A percentile compares a stretch with the other conserved stretches of the same genome.
phyloP scores from a whole-genome alignment of 2,113 vertebrate species.

The Trichechus manatus region DNA sequence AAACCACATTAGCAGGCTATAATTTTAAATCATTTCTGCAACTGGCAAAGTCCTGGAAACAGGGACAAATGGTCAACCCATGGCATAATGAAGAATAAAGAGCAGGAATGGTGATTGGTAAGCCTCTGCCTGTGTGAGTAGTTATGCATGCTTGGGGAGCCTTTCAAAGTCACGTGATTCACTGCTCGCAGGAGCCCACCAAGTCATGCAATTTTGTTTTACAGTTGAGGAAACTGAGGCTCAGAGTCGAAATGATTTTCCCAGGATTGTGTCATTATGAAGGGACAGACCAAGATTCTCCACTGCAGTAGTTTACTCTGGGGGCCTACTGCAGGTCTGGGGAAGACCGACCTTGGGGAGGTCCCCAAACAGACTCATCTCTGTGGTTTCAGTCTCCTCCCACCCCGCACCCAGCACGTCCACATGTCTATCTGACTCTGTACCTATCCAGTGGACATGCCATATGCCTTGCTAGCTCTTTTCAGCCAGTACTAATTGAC shows the following conservation, averaged over 20 bases:
- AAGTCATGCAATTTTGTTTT: background rate
- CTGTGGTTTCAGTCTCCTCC: background rate
- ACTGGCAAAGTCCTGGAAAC: background rate
- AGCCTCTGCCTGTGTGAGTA: rapidly evolving
- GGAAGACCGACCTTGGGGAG: rapidly evolving
- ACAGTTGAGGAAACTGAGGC: background rate
- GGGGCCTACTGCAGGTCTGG: background rate
- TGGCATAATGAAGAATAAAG: rapidly evolving
- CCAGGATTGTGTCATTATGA: rapidly evolving
- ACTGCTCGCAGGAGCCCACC: rapidly evolving
- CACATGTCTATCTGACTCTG: rapidly evolving
- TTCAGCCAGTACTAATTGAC: rapidly evolving
- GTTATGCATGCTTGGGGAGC: rapidly evolving
- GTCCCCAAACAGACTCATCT: background rate
- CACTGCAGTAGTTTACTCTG: rapidly evolving
- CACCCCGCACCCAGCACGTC: background rate
- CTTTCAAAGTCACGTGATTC: rapidly evolving
- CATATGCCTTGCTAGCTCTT: rapidly evolving
- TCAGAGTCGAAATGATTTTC: background rate
- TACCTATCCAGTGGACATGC: background rate
- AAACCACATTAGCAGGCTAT: background rate
- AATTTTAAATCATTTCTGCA: background rate
- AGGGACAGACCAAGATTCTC: rapidly evolving
- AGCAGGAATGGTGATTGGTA: too few relatives aligned
- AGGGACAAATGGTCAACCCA: rapidly evolving